Evolutionary conservation across 2,113 vertebrate genomes (phyloP), one percentile per base, ranked within the genome.

Genomic region (Epinephelus cyanopodus): DNA sequence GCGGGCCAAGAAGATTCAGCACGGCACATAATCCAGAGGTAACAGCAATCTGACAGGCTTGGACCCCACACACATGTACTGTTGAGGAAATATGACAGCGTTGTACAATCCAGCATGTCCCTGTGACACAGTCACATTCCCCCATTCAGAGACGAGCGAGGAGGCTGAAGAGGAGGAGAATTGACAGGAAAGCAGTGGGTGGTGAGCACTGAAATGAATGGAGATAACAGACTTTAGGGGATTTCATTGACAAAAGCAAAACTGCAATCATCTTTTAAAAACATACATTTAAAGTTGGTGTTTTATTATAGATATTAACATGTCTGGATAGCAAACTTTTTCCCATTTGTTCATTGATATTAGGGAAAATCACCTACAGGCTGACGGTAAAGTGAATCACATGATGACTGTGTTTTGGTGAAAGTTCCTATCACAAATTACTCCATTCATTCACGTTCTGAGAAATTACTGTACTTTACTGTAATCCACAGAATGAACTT

Each of bases 61-160:
- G 67, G 67, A 71, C 57, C 60, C 19, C 53, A 62, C 19, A 65
- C n/a, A 73, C 68, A 77, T 9, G 39, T 15, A 7, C 19, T 42
- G 77, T 53, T 39, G 53, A 77, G 54, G 69, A 86, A 78, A 89
- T 78, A 45, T 75, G 88, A 83, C 76, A 87, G 66, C 18, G 13
- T 86, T 62, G 76, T 57, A 79, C 77, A 80, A 75, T 80, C 53
- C 66, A 56, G 75, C 66, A 71, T 77, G 72, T 69, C 66, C 45
- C 50, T 45, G 13, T 79, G 78, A 47, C 81, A 79, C 56, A 53
- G 45, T 47, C 71, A 68, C 23, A 13, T 27, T 62, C n/a, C 7
- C 29, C 58, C 19, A 29, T 42, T 25, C 58, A 57, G 39, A 73
- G 23, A 48, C 3, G 1, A 73, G 21, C 1, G 17, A 71, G 21